A percentile compares a stretch with the other conserved stretches of the same genome.
These are phyloP conservation scores for Thelaira solivaga DNA, from an alignment of 2,888 invertebrate genomes.

Conservation along the genomic window DNA sequence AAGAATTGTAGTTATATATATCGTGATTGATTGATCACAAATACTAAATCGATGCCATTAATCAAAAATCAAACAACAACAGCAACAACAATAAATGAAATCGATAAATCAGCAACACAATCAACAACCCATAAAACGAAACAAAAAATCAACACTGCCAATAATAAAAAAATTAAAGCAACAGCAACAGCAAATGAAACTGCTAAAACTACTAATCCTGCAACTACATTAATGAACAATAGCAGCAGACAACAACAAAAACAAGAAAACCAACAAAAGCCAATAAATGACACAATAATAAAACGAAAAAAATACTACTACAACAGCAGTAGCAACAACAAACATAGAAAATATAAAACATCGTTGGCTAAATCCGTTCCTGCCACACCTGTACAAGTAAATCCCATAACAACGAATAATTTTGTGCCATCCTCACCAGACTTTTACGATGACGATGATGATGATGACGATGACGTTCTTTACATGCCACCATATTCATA, in stretches of 20 bases:
- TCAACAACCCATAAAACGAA: constrained; percentile 36
- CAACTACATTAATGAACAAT: constrained; percentile 16
- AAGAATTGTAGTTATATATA: constrained; percentile 78
- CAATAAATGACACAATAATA: constrained; percentile 29
- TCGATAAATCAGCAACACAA: constrained; percentile 37
- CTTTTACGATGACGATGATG: constrained; percentile 51
- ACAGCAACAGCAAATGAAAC: constrained; percentile 21
- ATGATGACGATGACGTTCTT: constrained; percentile 48
- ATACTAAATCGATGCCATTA: constrained; percentile 77
- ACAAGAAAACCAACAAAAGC: constrained; percentile 22
- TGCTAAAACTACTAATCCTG: constrained; percentile 22
- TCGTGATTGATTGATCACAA: constrained; percentile 78
- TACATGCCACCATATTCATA: constrained; percentile 62
- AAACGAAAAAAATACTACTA: constrained; percentile 34
- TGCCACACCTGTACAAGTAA: constrained; percentile 69
- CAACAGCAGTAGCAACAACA: constrained; percentile 41
- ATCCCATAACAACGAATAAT: constrained; percentile 61
- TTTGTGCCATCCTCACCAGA: constrained; percentile 64
- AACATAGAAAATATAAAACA: constrained; percentile 54
- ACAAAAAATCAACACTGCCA: constrained; percentile 59
- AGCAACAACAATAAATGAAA: constrained; percentile 48
- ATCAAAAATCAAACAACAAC: constrained; percentile 71
- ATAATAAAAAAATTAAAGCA: constrained; percentile 26
- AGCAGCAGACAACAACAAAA: constrained; percentile 30
- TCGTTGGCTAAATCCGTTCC: constrained; percentile 64